Evolutionary conservation across 2,888 invertebrate genomes (phyloP).

Genomic region (Plagodis pulveraria): DNA sequence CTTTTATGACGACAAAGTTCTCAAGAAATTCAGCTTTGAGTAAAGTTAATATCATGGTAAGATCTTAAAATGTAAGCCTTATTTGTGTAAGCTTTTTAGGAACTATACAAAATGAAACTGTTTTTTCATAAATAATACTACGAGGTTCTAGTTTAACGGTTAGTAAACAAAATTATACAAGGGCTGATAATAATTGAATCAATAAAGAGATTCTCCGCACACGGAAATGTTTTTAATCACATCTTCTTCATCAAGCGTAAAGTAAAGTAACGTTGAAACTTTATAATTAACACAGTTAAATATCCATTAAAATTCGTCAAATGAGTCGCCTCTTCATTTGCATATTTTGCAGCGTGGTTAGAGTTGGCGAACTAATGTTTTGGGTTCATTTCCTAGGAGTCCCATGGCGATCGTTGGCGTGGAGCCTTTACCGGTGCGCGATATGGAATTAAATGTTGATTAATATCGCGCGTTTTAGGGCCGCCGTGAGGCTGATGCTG

Average conservation of each 20-base stretch:
- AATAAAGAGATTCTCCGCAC: too few relatives aligned
- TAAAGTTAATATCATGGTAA: constrained; percentile 41
- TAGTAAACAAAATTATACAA: too few relatives aligned
- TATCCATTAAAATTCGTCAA: constrained; percentile 80
- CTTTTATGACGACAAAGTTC: constrained; percentile 15
- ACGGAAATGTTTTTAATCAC: constrained; percentile 36
- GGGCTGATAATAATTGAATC: too few relatives aligned
- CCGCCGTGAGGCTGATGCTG: constrained; percentile 46
- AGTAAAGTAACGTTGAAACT: constrained; percentile 65
- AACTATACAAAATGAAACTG: too few relatives aligned
- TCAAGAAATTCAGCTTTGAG: constrained; percentile 32
- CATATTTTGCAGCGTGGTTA: constrained; percentile 73
- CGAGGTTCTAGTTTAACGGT: too few relatives aligned
- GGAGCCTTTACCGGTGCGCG: constrained; percentile 55
- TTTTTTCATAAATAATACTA: too few relatives aligned
- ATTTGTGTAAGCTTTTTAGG: constrained; percentile 28
- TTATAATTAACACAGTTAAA: constrained; percentile 78
- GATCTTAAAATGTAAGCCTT: constrained; percentile 42
- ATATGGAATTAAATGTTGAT: constrained; percentile 81
- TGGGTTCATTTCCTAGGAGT: constrained; percentile 72
- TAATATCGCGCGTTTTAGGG: constrained; percentile 72
- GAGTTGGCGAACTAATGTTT: constrained; percentile 63
- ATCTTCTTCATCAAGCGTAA: constrained; percentile 47
- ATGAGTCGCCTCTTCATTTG: constrained; percentile 77
- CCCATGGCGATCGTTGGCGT: constrained; percentile 67